A percentile compares a stretch with the other conserved stretches of the same genome.
These are phyloP conservation scores for Epistrophe grossulariae DNA, from an alignment of 2,888 invertebrate genomes.

Conservation along the genomic window DNA sequence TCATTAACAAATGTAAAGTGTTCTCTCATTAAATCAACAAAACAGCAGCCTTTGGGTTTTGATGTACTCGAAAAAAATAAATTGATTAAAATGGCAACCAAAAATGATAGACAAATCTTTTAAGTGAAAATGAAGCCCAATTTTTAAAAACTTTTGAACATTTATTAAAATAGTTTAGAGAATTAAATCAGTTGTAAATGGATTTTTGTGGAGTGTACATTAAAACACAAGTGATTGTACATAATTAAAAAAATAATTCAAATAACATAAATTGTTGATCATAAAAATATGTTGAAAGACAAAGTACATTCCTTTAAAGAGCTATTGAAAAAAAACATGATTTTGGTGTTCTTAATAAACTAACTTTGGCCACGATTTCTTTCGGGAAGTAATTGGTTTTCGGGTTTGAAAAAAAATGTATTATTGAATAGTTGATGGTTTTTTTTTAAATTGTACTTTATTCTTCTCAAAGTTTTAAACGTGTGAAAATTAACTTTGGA, in stretches of 20 bases:
- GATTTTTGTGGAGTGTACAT: constrained; percentile 4
- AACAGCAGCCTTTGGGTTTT: constrained; percentile 21
- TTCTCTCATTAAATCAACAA: constrained; percentile 46
- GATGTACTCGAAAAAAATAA: constrained; percentile 31
- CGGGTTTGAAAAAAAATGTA: too few species aligned
- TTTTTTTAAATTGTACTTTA: too few species aligned
- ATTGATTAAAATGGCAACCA: constrained; percentile 48
- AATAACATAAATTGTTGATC: constrained; percentile 3
- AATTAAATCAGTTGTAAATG: constrained; percentile 23
- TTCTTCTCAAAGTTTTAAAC: neutral
- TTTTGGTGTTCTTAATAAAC: neutral
- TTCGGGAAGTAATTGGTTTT: neutral
- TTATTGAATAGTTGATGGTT: too few species aligned
- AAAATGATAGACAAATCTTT: constrained; percentile 2
- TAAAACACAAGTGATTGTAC: neutral
- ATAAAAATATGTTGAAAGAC: constrained; percentile 5
- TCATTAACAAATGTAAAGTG: constrained; percentile 47
- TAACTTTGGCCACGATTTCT: neutral
- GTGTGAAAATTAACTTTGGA: neutral
- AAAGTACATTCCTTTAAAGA: neutral
- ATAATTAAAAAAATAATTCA: neutral
- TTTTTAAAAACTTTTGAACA: neutral
- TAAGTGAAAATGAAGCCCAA: neutral
- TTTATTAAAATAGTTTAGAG: neutral
- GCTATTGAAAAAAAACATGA: neutral